Evolutionary conservation across 2,888 invertebrate species (phyloP).

Genomic region (Athalia rosae): DNA sequence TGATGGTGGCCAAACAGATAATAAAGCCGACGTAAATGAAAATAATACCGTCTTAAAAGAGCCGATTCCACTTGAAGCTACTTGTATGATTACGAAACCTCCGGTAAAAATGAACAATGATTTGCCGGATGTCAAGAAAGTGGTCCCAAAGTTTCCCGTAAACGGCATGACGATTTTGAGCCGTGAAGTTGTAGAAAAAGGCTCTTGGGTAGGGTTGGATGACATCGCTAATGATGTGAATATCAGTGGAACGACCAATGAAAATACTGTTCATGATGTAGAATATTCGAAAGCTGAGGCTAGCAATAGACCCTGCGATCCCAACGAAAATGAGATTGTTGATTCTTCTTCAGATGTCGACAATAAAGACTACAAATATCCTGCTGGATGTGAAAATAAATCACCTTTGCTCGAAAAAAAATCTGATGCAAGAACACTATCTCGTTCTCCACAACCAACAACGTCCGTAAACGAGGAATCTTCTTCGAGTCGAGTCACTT

Average conservation of each 20-base stretch:
- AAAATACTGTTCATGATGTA: neutral
- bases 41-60: neutral
- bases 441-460: neutral
- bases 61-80: neutral
- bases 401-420: too few species aligned
- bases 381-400: too few species aligned
- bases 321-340: neutral
- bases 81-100: neutral
- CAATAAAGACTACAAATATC: too few species aligned
- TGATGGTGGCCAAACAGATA: too few species aligned
- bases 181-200: neutral
- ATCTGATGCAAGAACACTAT: neutral
- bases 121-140: neutral
- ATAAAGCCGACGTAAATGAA: neutral
- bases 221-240: neutral
- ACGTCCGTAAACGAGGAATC: neutral
- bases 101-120: neutral
- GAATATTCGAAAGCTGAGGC: neutral
- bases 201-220: conserved; percentile 3
- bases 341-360: neutral
- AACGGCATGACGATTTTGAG: conserved; percentile 27
- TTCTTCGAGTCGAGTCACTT: neutral
- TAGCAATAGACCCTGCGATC: neutral
- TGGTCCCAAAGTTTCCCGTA: neutral
- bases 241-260: neutral